Percentiles rank a stretch among this genome's conserved stretches.
These are phyloP conservation scores for Martes flavigula DNA, from an alignment of 2,797 vertebrate species.

Conservation along the genomic window DNA sequence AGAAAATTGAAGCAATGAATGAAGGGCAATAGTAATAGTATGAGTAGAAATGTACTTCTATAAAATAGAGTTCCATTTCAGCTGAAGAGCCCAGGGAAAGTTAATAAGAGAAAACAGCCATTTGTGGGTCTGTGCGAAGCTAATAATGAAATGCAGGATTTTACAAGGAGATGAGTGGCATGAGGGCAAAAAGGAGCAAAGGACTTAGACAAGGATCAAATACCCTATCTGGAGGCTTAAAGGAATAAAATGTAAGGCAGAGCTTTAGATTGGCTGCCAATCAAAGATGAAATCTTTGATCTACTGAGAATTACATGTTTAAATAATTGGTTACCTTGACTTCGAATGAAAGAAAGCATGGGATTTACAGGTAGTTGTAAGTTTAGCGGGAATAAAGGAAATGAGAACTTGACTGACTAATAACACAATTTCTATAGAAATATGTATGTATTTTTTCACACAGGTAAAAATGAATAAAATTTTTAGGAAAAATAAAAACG, in stretches of 20 bases:
- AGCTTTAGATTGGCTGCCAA: conserved; percentile 47
- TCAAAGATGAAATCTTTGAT: conserved; percentile 65
- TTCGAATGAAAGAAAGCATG: conserved; percentile 57
- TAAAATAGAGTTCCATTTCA: conserved; percentile 13
- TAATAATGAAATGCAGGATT: conserved; percentile 62
- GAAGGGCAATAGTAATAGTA: background rate
- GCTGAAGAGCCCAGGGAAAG: conserved; percentile 25
- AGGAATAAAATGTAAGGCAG: conserved; percentile 57
- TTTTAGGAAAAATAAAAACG: conserved; percentile 18
- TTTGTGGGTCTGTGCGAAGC: conserved; percentile 17
- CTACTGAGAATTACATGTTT: conserved; percentile 66
- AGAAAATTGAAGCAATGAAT: conserved; percentile 41
- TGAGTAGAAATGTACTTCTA: conserved; percentile 1
- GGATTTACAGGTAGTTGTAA: conserved; percentile 20
- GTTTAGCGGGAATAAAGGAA: conserved; percentile 52
- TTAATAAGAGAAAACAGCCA: conserved; percentile 60
- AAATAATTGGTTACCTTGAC: conserved; percentile 71
- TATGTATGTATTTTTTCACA: background rate
- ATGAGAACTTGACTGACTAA: conserved; percentile 53
- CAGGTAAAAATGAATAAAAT: conserved; percentile 23
- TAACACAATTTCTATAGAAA: conserved; percentile 31
- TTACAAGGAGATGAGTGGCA: conserved; percentile 53
- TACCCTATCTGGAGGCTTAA: conserved; percentile 56
- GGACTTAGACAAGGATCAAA: conserved; percentile 67
- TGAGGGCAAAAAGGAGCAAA: conserved; percentile 51